Percentiles rank a stretch among this genome's conserved stretches.
Evolutionary conservation across 2,888 invertebrate genomes (phyloP).

Genomic region (Apamea epomidion): DNA sequence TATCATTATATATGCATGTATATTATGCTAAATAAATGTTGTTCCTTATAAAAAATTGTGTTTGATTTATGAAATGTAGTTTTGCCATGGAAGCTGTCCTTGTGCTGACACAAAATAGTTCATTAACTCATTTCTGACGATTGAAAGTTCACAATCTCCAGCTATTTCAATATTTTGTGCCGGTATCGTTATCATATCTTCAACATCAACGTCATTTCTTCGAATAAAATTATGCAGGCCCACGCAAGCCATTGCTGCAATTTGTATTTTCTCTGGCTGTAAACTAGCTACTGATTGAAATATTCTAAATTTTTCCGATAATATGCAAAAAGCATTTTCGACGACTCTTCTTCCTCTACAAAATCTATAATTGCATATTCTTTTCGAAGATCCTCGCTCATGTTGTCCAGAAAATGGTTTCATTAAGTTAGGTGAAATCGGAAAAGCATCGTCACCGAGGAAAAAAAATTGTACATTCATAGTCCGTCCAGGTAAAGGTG

Average conservation of each 20-base stretch:
- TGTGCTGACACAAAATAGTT: conserved; percentile 13
- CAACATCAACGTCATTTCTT: conserved; percentile 14
- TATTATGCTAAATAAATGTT: conserved; percentile 11
- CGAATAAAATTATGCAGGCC: conserved; percentile 15
- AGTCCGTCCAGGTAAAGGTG: too few relatives aligned
- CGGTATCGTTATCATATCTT: conserved; percentile 15
- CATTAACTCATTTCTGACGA: conserved; percentile 16
- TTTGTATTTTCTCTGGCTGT: conserved; percentile 15
- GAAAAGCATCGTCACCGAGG: too few relatives aligned
- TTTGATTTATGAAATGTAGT: conserved; percentile 18
- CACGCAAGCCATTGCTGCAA: conserved; percentile 3
- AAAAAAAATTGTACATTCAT: too few relatives aligned
- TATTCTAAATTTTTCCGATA: conserved; percentile 17
- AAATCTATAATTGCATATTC: conserved; percentile 20
- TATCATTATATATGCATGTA: not conserved
- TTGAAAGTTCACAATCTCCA: conserved; percentile 8
- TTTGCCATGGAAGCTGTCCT: conserved; percentile 3
- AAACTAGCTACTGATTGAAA: conserved; percentile 17
- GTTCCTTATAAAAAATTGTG: conserved; percentile 7
- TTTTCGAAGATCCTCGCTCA: conserved; percentile 11
- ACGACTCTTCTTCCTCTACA: conserved; percentile 17
- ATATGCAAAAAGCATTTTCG: conserved; percentile 17
- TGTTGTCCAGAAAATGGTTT: not conserved
- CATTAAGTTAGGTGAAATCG: too few relatives aligned
- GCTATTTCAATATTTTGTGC: conserved; percentile 16